phyloP scores from a whole-genome alignment of 1,140 invertebrate genomes.

The Brachionus plicatilis region DNA sequence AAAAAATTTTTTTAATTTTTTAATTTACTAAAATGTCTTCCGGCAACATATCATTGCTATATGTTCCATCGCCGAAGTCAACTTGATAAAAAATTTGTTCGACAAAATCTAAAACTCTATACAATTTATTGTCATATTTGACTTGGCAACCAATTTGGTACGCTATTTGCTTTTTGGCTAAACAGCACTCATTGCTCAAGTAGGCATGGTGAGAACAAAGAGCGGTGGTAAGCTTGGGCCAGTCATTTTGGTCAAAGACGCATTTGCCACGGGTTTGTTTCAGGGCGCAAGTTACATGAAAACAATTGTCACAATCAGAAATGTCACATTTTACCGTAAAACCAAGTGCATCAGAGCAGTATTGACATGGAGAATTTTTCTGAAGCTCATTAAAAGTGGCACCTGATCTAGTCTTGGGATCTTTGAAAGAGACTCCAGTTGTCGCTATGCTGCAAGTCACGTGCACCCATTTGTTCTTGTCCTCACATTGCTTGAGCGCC shows the following conservation, averaged over 20 bases:
- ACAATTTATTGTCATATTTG: constrained; percentile 61
- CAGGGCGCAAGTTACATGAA: constrained; percentile 59
- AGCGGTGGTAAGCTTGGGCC: constrained; percentile 57
- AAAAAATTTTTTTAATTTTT: background rate
- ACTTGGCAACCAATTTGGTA: constrained; percentile 53
- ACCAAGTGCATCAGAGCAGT: constrained; percentile 43
- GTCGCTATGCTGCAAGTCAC: constrained; percentile 59
- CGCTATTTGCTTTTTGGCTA: constrained; percentile 3
- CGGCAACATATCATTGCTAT: constrained; percentile 62
- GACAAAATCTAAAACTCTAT: constrained; percentile 60
- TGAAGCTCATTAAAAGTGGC: background rate
- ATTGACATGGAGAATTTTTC: constrained; percentile 45
- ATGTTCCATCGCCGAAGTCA: constrained; percentile 64
- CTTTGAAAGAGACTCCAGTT: constrained; percentile 51
- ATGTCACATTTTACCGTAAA: constrained; percentile 57
- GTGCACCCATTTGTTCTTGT: constrained; percentile 58
- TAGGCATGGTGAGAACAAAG: constrained; percentile 55
- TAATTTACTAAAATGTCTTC: constrained; percentile 49
- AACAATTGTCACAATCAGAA: constrained; percentile 53
- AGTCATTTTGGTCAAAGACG: constrained; percentile 54
- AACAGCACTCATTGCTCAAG: background rate
- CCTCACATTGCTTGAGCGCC: constrained; percentile 61
- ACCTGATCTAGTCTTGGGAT: background rate
- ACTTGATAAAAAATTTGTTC: constrained; percentile 61
- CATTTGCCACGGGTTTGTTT: constrained; percentile 50